phyloP scores from a whole-genome alignment of 1,140 invertebrate genomes.

The Ceratitis capitata region DNA sequence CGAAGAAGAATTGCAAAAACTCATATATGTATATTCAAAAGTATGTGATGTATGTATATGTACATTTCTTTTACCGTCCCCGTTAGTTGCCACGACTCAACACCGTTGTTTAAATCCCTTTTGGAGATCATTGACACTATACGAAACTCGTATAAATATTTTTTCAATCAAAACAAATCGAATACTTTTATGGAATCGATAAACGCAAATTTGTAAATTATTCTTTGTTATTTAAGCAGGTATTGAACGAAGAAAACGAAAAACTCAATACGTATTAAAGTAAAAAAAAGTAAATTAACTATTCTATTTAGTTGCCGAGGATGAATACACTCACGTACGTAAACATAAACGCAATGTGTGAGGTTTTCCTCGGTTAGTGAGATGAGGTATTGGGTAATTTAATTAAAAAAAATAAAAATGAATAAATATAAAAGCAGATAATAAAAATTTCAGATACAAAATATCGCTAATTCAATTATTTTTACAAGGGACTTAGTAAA shows the following conservation, averaged over 20 bases:
- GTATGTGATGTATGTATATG: background rate
- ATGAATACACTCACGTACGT: background rate
- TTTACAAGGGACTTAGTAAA: too few species aligned
- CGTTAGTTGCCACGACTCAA: background rate
- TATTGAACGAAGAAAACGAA: background rate
- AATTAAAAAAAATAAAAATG: too few species aligned
- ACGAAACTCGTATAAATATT: background rate
- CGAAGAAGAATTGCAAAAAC: background rate
- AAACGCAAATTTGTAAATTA: background rate
- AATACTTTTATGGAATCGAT: background rate
- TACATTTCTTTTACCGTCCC: background rate
- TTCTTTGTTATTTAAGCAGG: background rate
- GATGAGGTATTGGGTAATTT: too few species aligned
- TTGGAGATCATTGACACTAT: background rate
- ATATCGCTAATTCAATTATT: too few species aligned
- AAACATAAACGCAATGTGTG: background rate
- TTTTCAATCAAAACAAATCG: background rate
- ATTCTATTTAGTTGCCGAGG: background rate
- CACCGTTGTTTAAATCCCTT: background rate
- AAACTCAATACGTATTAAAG: background rate
- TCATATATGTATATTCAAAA: background rate
- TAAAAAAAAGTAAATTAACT: background rate
- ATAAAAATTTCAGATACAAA: too few species aligned
- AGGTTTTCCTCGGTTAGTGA: too few species aligned
- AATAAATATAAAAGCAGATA: too few species aligned